Conservation (phyloP, 2,888 invertebrate genomes). For the Lapara coniferarum region DNA sequence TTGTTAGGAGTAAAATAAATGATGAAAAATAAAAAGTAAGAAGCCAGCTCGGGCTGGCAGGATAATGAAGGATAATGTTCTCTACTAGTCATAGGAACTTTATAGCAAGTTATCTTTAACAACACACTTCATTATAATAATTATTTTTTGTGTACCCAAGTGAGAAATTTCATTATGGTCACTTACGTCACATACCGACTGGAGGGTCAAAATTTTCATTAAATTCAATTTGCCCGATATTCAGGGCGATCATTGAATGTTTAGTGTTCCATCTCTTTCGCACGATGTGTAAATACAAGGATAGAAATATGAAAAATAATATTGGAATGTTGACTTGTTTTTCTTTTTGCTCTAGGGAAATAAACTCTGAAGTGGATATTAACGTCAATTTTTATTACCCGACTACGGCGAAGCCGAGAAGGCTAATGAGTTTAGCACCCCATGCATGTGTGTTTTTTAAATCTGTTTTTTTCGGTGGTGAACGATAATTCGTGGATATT, state of each 20-base stretch:
- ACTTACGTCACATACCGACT: slow-evolving; percentile 1
- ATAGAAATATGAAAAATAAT: background rate
- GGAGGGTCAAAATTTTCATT: slow-evolving; percentile 20
- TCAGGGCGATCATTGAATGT: slow-evolving; percentile 1
- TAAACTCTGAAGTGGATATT: background rate
- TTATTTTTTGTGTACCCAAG: too few relatives aligned
- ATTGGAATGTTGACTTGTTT: background rate
- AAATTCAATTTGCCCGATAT: slow-evolving; percentile 18
- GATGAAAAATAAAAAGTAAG: too few relatives aligned
- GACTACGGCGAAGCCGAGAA: too few relatives aligned
- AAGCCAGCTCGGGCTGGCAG: too few relatives aligned
- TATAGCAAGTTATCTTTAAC: too few relatives aligned
- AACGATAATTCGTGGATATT: too few relatives aligned
- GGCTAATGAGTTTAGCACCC: too few relatives aligned
- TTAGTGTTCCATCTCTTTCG: background rate
- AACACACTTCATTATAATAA: too few relatives aligned
- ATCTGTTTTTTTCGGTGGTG: background rate
- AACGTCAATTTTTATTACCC: background rate
- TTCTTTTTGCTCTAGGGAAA: background rate
- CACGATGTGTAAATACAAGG: background rate
- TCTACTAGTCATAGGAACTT: too few relatives aligned
- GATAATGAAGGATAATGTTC: too few relatives aligned
- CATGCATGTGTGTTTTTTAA: background rate
- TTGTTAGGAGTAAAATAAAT: too few relatives aligned
- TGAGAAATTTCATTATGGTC: slow-evolving; percentile 15